Evolutionary conservation across 1,140 invertebrate genomes (phyloP).

Genomic region (Latrodectus geometricus): DNA sequence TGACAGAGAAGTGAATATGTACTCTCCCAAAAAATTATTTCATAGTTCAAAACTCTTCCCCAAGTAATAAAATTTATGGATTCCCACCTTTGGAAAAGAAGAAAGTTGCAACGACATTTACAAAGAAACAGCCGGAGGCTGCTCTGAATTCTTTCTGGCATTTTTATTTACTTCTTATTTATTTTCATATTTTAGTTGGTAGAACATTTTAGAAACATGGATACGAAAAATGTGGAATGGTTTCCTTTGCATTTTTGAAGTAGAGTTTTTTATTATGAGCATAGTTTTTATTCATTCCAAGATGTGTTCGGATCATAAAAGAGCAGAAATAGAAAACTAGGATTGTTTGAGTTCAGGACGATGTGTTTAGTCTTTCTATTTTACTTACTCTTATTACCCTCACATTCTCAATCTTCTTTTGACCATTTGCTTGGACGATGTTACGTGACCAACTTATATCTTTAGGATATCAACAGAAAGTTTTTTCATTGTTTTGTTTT

Average conservation of each 20-base stretch:
- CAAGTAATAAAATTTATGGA: constrained; percentile 1
- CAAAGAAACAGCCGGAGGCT: not conserved
- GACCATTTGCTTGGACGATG: not conserved
- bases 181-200: too few species aligned
- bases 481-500: too few species aligned
- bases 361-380: too few species aligned
- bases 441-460: not conserved
- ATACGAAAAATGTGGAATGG: not conserved
- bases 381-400: not conserved
- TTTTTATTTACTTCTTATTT: too few species aligned
- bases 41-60: not conserved
- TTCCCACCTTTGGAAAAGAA: not conserved
- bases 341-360: not conserved
- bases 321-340: not conserved
- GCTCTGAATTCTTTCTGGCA: not conserved
- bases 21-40: not conserved
- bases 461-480: too few species aligned
- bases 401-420: not conserved
- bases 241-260: not conserved
- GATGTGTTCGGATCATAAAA: not conserved
- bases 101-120: not conserved
- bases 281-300: not conserved
- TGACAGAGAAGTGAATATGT: not conserved
- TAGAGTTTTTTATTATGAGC: not conserved
- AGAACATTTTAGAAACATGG: not conserved